A percentile compares a stretch with the other conserved stretches of the same genome.
These are phyloP conservation scores for Pipra filicauda DNA, from an alignment of 2,113 vertebrate genomes.

Conservation along the genomic window DNA sequence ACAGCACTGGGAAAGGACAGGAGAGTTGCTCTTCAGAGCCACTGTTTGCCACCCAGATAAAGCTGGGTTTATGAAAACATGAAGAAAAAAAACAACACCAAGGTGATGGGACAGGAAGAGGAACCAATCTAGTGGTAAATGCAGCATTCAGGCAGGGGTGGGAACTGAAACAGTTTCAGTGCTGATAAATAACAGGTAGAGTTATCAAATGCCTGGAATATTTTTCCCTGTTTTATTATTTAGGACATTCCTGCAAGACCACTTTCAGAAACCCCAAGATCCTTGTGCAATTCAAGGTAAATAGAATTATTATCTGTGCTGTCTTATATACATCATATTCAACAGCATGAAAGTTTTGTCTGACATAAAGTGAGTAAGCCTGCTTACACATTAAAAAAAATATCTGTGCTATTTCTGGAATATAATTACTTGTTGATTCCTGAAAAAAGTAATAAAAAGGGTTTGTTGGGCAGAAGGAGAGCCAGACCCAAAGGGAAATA, in stretches of 20 bases:
- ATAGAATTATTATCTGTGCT: background rate
- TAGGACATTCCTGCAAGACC: background rate
- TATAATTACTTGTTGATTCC: background rate
- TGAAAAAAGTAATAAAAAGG: background rate
- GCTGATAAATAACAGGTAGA: background rate
- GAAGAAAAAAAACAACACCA: background rate
- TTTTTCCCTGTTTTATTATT: background rate
- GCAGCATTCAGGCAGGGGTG: background rate
- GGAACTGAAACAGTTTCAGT: background rate
- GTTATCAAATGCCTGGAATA: background rate
- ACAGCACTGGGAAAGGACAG: background rate
- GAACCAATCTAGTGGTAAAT: background rate
- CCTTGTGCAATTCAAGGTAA: background rate
- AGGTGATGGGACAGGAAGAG: background rate
- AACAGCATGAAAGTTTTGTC: background rate
- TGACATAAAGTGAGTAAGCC: background rate
- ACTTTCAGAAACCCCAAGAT: background rate
- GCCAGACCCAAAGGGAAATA: background rate
- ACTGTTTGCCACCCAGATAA: background rate
- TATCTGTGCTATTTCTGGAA: background rate
- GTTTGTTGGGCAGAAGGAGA: background rate
- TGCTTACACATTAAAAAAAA: background rate
- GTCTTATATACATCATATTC: background rate
- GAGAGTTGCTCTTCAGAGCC: background rate
- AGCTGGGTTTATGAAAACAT: background rate